Conservation (phyloP, 2,113 vertebrate species). For the Mobula birostris region DNA sequence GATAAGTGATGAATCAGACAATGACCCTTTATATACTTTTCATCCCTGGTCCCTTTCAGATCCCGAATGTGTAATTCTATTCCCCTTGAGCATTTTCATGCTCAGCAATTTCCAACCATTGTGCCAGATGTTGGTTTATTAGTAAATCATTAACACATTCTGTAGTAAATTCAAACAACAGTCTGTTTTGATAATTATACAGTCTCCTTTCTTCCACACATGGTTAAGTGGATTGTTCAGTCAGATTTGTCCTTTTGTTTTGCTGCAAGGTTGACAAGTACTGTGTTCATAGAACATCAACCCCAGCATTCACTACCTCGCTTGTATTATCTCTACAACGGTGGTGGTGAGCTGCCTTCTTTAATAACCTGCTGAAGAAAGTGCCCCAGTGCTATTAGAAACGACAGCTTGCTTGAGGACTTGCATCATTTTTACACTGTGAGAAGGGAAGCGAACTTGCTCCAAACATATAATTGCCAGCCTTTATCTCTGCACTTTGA, state of each 20-base stretch:
- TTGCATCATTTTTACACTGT: background rate
- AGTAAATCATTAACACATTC: background rate
- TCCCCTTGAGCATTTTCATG: background rate
- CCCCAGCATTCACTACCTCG: no score
- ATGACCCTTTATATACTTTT: background rate
- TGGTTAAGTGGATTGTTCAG: background rate
- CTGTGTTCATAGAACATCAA: no score
- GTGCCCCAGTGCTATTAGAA: no score
- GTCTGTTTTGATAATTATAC: background rate
- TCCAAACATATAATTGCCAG: background rate
- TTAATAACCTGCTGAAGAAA: no score
- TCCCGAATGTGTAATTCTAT: background rate
- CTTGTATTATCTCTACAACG: no score
- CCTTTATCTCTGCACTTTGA: background rate
- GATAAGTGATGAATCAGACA: background rate
- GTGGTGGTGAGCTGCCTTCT: no score
- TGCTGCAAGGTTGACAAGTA: background rate
- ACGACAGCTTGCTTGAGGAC: background rate
- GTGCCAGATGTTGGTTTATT: constrained; percentile 13
- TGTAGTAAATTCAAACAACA: background rate
- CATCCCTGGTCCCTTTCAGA: background rate
- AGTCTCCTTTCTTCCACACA: background rate
- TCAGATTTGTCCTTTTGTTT: background rate
- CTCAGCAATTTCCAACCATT: background rate
- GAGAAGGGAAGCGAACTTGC: background rate